Evolutionary conservation across 2,888 invertebrate species (phyloP), one percentile per base, ranked within the genome.

Genomic region (Latrodectus elegans): DNA sequence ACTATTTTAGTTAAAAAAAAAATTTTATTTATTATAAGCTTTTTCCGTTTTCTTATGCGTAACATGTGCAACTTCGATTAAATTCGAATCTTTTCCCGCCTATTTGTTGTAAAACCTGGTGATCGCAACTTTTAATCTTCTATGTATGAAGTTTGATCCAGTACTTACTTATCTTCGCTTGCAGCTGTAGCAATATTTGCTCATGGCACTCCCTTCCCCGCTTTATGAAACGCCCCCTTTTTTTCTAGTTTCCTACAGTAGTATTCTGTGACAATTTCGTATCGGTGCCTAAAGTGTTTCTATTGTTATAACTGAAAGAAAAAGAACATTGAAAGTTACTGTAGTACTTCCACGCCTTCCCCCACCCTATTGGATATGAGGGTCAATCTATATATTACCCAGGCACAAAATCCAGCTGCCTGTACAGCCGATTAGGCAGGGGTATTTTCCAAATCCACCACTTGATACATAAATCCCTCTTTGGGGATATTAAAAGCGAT

Each of bases 171-270:
- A 81, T 82, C 74, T 78, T 73, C 55, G 38, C 8, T 17, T 73
- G 84, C 84, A 84, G 84, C 84, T 84, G 84, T 60, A 84, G 84
- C 84, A 84, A 84, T 84, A 84, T 84, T 84, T 84, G 84, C 77
- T 84, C 77, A 75, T 68, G 70, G 15, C 22, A 12, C 67, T 55
- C 82, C 71, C 79, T 60, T 75, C 73, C 38, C 67, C 8, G 64
- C 52, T 49, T 6, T 51, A 79, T 51, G 51, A 22, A 65, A 67
- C 72, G 22, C 83, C 76, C 73, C 71, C 53, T 51, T 53, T 51
- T 38, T 38, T 26, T 15, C 17, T 12, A 67, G 17, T 73, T 60
- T 6, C 11, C 53, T 51, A 22, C 22, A 52, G 73, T 52, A 83
- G 68, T 26, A 67, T 78, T 71, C 55, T 52, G 17, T 65, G 60